These are phyloP conservation scores for Monarcha castaneiventris DNA, from an alignment of 2,113 vertebrate genomes.

Conservation along the genomic window DNA sequence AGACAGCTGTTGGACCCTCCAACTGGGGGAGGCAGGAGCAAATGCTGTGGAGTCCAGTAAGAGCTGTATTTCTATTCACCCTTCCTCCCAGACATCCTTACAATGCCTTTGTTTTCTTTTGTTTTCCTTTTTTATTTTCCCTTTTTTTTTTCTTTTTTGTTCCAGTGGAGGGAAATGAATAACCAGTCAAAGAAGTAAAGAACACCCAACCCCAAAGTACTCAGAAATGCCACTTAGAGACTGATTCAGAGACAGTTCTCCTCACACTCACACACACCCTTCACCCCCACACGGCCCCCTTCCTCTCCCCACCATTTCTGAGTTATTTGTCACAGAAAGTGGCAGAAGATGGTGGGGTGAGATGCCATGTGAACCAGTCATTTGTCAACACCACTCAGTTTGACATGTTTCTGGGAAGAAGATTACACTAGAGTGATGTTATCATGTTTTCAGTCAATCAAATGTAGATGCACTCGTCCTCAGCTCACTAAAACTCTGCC, in stretches of 20 bases:
- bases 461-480: not conserved
- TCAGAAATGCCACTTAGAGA: not conserved
- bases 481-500: not conserved
- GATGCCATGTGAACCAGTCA: not conserved
- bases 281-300: not conserved
- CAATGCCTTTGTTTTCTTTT: not conserved
- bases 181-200: not conserved
- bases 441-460: not conserved
- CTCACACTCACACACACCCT: not conserved
- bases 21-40: not conserved
- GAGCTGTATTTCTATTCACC: not conserved
- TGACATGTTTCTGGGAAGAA: not conserved
- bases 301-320: not conserved
- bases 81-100: not conserved
- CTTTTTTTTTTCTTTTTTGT: not conserved
- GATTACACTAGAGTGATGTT: not conserved
- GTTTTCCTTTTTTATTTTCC: not conserved
- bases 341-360: not conserved
- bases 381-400: not conserved
- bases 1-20: constrained; percentile 48
- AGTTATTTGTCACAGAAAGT: not conserved
- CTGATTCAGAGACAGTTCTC: not conserved
- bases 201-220: not conserved
- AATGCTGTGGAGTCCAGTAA: not conserved
- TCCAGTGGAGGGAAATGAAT: not conserved